Conservation (phyloP, 2,113 vertebrate species). For the Anoura caudifer region DNA sequence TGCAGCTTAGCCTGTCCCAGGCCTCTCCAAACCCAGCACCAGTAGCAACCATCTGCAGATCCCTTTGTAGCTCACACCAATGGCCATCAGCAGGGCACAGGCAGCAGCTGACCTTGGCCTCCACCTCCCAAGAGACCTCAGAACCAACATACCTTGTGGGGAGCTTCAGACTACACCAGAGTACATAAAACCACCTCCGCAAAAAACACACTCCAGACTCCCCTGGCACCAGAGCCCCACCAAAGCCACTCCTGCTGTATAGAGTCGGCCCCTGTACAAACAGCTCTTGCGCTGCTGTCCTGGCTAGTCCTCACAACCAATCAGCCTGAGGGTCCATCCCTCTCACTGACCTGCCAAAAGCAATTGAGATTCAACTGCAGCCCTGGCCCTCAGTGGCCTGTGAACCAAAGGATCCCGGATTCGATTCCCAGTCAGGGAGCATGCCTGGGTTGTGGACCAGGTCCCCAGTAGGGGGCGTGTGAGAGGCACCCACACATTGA, state of each 20-base stretch:
- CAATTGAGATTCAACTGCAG: neutral
- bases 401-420: too few relatives aligned
- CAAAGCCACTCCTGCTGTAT: neutral
- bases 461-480: too few relatives aligned
- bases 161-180: neutral
- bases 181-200: neutral
- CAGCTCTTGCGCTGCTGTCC: neutral
- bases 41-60: neutral
- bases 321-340: neutral
- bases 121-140: neutral
- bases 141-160: neutral
- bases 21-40: neutral
- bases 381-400: too few relatives aligned
- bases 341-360: neutral
- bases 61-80: neutral
- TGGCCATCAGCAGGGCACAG: too few relatives aligned
- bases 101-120: neutral
- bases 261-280: too few relatives aligned
- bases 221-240: neutral
- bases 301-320: neutral
- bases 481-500: too few relatives aligned
- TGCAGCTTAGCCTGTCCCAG: neutral
- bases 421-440: too few relatives aligned
- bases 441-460: too few relatives aligned
- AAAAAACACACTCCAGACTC: neutral